These are phyloP conservation scores for Triplophysa siluroides DNA, from an alignment of 2,113 vertebrate genomes.

Conservation along the genomic window DNA sequence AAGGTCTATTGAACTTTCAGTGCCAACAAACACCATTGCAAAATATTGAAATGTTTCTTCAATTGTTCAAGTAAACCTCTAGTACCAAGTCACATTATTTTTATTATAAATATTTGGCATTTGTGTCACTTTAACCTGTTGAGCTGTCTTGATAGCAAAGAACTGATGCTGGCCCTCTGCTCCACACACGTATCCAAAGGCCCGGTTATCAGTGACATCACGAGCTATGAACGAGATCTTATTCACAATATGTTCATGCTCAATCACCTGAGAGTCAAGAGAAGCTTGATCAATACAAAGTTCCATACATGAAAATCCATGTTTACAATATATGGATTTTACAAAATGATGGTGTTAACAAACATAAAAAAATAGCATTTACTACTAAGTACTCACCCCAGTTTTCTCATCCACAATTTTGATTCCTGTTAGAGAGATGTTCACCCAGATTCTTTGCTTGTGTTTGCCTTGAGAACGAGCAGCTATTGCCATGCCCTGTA, in stretches of 20 bases:
- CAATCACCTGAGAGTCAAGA: conserved; percentile 82
- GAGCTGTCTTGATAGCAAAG: conserved; percentile 94
- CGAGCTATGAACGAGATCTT: conserved; percentile 98
- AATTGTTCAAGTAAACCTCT: background rate
- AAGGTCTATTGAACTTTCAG: too few relatives aligned
- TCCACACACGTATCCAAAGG: conserved; percentile 95
- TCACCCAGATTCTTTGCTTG: conserved; percentile 94
- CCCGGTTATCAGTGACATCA: conserved; percentile 93
- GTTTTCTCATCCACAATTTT: conserved; percentile 95
- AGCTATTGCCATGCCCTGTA: conserved; percentile 90
- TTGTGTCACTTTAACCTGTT: conserved; percentile 78
- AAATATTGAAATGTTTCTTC: background rate
- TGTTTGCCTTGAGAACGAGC: conserved; percentile 96
- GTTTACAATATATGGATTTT: background rate
- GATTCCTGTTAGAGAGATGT: conserved; percentile 92
- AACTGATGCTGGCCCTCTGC: conserved; percentile 97
- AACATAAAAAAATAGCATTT: too few relatives aligned
- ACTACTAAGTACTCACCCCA: conserved; percentile 79
- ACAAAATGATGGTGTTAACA: background rate
- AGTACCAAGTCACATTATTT: background rate
- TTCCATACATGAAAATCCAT: background rate
- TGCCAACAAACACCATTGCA: background rate
- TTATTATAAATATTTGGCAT: background rate
- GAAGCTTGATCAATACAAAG: background rate
- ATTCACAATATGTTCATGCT: conserved; percentile 94